phyloP scores from a whole-genome alignment of 1,140 invertebrate species.

The Glomeris maerens region DNA sequence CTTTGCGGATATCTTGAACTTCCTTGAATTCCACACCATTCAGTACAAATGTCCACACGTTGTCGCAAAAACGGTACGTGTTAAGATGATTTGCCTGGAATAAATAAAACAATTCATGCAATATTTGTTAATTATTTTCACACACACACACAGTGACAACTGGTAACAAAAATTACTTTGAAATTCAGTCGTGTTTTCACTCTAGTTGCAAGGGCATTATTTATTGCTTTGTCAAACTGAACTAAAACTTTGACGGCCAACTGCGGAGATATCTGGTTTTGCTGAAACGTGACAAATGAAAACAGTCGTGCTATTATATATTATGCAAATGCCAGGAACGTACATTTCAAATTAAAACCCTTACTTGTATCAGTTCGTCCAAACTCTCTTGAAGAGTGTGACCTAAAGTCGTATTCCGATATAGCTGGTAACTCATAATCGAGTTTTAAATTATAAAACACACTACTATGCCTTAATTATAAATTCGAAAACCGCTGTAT shows the following conservation, averaged over 20 bases:
- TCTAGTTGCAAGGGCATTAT: constrained; percentile 76
- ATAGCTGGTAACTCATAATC: constrained; percentile 95
- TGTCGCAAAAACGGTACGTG: constrained; percentile 98
- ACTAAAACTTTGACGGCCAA: constrained; percentile 82
- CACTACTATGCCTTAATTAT: no score
- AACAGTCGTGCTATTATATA: background rate
- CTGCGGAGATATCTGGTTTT: constrained; percentile 86
- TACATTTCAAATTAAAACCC: background rate
- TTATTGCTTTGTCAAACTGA: constrained; percentile 95
- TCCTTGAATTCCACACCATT: constrained; percentile 97
- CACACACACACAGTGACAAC: no score
- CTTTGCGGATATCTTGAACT: constrained; percentile 81
- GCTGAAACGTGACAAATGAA: constrained; percentile 43
- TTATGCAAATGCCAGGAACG: background rate
- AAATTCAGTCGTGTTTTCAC: constrained; percentile 87
- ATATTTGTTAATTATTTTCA: no score
- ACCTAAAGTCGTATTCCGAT: constrained; percentile 92
- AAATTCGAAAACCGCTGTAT: no score
- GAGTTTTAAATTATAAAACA: no score
- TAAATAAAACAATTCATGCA: constrained; percentile 21
- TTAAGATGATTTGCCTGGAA: constrained; percentile 81
- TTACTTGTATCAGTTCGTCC: constrained; percentile 69
- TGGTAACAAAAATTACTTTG: constrained; percentile 43
- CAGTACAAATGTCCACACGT: constrained; percentile 99
- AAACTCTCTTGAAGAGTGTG: constrained; percentile 91